Evolutionary conservation across 2,888 invertebrate species (phyloP), one percentile per base, ranked within the genome.

Genomic region (Lasius platythorax): DNA sequence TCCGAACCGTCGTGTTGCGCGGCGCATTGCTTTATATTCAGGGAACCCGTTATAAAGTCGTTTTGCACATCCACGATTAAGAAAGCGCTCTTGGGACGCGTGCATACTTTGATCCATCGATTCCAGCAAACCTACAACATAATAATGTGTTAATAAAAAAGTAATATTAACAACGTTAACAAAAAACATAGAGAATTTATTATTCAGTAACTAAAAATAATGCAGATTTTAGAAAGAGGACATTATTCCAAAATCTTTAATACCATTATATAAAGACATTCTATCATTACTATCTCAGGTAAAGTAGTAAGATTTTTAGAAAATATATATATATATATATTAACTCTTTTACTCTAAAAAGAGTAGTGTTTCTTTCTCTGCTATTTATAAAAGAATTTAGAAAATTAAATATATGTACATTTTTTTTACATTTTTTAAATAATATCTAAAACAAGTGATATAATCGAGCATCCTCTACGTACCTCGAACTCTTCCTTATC

Each of bases 1-100:
- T 98, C 98, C 79, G 97, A 96, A 89, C 98, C 98, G 93, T 98
- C 98, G 89, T 99, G 98, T 93, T 98, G 98, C 28, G 99, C 99
- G 86, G 98, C 98, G 95, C 99, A 99, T 93, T 98, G 97, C 95
- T 98, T 98, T 94, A 99, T 98, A 95, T 99, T 98, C 92, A 99
- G 96, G 9, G 98, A 98, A 64, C 99, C 99, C 81, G 97, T 97
- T 94, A 99, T 99, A 95, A 99, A 99, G 96, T 99, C 99, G 95
- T 99, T 99, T 96, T 99, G 99, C 43, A 99, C 99, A 95, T 99
- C 99, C 87, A 99, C 98, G 85, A 99, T 97, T 87, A 99, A 96
- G 94, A 99, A 97, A 37, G 98, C 99, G 94, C 97, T 97, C 90
- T 98, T 97, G 28, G 98, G 98, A 79, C 98, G 97, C 3, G 94